A percentile compares a stretch with the other conserved stretches of the same genome.
phyloP scores from a whole-genome alignment of 2,113 vertebrate species.

The Pao palembangensis region DNA sequence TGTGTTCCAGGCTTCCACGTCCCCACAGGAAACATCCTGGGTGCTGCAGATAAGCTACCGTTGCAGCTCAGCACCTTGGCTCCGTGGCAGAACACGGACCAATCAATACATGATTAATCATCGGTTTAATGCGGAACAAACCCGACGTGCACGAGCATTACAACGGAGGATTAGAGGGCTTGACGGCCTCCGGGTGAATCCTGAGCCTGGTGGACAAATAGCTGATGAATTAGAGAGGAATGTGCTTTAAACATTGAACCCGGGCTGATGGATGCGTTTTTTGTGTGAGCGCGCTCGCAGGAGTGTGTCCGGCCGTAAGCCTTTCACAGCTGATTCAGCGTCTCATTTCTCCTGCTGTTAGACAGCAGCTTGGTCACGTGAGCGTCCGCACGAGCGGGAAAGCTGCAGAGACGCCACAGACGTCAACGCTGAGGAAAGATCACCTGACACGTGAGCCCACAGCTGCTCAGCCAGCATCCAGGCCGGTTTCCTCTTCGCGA shows the following conservation, averaged over 20 bases:
- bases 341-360: conserved; percentile 9
- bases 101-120: conserved; percentile 78
- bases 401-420: too few relatives aligned
- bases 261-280: conserved; percentile 18
- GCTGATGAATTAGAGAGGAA: conserved; percentile 43
- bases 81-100: conserved; percentile 53
- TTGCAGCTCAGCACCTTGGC: conserved; percentile 70
- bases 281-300: conserved; percentile 1
- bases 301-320: conserved; percentile 4
- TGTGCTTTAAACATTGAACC: conserved; percentile 8
- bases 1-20: conserved; percentile 24
- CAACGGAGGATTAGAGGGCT: conserved; percentile 68
- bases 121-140: conserved; percentile 64
- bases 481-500: conserved; percentile 3
- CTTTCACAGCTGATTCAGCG: not conserved
- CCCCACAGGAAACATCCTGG: conserved; percentile 59
- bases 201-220: conserved; percentile 20
- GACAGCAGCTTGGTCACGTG: conserved; percentile 33
- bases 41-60: conserved; percentile 65
- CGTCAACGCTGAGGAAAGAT: too few relatives aligned
- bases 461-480: too few relatives aligned
- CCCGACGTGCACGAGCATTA: conserved; percentile 66
- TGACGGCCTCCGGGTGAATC: conserved; percentile 44
- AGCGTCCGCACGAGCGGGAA: conserved; percentile 2
- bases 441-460: too few relatives aligned